Percentiles rank a stretch among this genome's conserved stretches.
Conservation (phyloP, 2,797 vertebrate species). For the Phalloptychus januarius region DNA sequence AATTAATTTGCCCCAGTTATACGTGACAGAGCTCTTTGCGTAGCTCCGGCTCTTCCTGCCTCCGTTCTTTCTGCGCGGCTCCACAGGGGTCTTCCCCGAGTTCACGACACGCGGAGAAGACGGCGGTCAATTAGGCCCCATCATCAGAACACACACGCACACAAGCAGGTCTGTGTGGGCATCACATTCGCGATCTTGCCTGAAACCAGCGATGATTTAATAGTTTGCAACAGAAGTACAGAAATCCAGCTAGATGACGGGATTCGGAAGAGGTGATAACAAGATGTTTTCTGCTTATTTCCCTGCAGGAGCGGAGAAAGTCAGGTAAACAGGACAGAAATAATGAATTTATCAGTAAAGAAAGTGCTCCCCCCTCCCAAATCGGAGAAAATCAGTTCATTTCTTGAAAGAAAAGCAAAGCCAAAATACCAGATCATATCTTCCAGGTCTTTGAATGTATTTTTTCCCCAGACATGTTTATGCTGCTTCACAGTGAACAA, state of each 20-base stretch:
- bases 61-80: constrained; percentile 36
- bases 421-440: background rate
- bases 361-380: no score
- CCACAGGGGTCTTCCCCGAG: constrained; percentile 47
- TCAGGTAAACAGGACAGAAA: constrained; percentile 1
- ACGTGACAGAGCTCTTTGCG: constrained; percentile 40
- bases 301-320: constrained; percentile 1
- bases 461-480: background rate
- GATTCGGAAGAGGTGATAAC: constrained; percentile 28
- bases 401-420: background rate
- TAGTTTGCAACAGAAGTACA: constrained; percentile 34
- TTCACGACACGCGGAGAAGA: constrained; percentile 14
- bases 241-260: constrained; percentile 34
- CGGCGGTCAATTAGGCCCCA: constrained; percentile 58
- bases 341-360: background rate
- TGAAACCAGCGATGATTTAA: constrained; percentile 38
- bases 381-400: background rate
- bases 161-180: constrained; percentile 45
- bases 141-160: constrained; percentile 42
- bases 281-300: constrained; percentile 23
- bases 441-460: background rate
- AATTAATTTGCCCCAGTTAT: constrained; percentile 69
- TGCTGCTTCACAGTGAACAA: background rate
- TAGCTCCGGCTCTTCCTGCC: constrained; percentile 24
- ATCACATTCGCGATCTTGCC: constrained; percentile 25